Base-by-base conservation (phyloP, 1,140 invertebrate species). In the Sinonovacula constricta region DNA sequence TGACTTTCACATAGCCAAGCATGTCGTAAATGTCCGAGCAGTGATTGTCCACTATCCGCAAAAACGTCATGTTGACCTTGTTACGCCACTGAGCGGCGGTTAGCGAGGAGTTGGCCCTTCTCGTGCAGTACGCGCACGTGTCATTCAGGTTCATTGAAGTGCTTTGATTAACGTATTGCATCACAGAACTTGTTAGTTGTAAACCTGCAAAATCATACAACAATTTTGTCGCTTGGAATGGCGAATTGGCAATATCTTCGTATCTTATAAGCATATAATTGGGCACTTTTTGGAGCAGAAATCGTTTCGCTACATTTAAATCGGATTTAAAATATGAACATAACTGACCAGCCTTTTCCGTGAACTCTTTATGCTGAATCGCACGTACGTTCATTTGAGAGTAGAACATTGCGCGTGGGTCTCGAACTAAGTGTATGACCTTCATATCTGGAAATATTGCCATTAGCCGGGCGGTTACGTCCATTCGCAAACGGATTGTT, bases 351-450 rank as follows among this genome's bases (percentile, higher is more conserved):
- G 36, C 36, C 15, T 36, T 30, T 12, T 26, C 2, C n/a, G 28
- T 33, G 18, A 65, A 33, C 36, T 22, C 33, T 34, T 65, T n/a
- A 36, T 33, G n/a, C 24, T 36, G 28, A 33, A 15, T 34, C 14
- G 24, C 33, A 1, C 33, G 2, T 26, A 31, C 33, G 18, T 34
- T 10, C 30, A 18, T 4, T 24, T 65, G 62, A 3, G 62, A 65
- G 26, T 31, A 28, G 33, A 65, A 65, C 62, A 65, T 65, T 33
- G 12, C 62, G n/a, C 62, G 26, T n/a, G 62, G 62, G 30, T 65
- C 62, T 15, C 62, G 28, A 24, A 65, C 62, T 7, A 65, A 33
- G 24, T 33, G 33, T n/a, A 65, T 36, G 28, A 65, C 24, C 24
- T 65, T 65, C 33, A 65, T 33, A 65, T 65, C 36, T 10, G 26